phyloP scores from a whole-genome alignment of 2,797 vertebrate species.

The Oreonectes daqikongensis region DNA sequence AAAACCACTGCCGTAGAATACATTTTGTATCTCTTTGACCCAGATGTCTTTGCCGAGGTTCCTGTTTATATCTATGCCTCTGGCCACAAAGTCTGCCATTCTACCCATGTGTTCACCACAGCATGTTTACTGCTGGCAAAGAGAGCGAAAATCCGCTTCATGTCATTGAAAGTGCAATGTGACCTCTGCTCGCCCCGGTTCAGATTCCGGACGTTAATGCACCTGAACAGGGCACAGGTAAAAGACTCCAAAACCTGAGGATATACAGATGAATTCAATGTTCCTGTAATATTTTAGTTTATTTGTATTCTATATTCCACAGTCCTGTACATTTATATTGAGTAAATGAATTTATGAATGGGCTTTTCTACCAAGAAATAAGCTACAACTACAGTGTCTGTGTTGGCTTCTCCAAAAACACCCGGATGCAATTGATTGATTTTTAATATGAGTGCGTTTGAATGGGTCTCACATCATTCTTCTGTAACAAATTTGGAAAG shows the following conservation, averaged over 20 bases:
- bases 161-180: constrained; percentile 12
- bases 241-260: background rate
- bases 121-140: constrained; percentile 38
- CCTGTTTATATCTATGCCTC: constrained; percentile 44
- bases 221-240: background rate
- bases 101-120: constrained; percentile 51
- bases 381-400: background rate
- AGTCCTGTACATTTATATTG: too few species aligned
- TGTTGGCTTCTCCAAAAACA: background rate
- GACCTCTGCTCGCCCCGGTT: background rate
- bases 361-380: too few species aligned
- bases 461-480: constrained; percentile 11
- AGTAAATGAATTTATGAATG: too few species aligned
- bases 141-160: constrained; percentile 24
- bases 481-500: constrained; percentile 15
- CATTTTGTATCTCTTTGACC: constrained; percentile 44
- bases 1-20: constrained; percentile 16
- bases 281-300: background rate
- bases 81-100: constrained; percentile 36
- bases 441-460: constrained; percentile 2
- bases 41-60: constrained; percentile 33
- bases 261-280: background rate
- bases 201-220: background rate
- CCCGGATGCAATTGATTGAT: constrained; percentile 12
- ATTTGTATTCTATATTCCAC: too few species aligned